Conservation (phyloP, 2,797 vertebrate species). For the Anableps anableps region DNA sequence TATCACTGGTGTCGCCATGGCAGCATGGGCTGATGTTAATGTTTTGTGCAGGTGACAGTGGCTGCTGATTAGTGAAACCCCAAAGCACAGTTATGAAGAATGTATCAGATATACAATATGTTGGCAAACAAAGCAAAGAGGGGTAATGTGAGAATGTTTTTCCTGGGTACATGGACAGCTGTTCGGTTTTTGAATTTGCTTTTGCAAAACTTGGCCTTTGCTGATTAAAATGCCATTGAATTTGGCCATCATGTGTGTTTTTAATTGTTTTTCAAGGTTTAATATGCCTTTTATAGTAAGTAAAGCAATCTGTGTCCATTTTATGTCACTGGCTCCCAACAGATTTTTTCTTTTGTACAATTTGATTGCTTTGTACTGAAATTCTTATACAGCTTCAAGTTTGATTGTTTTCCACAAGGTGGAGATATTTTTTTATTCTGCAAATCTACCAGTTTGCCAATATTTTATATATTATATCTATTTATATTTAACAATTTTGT, state of each 20-base stretch:
- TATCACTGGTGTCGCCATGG: conserved; percentile 56
- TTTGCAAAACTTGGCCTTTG: background rate
- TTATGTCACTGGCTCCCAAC: too few species aligned
- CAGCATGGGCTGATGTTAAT: conserved; percentile 54
- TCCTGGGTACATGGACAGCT: background rate
- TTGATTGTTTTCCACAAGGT: background rate
- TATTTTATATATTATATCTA: background rate
- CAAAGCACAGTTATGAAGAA: conserved; percentile 36
- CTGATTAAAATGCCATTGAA: background rate
- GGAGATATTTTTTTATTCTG: background rate
- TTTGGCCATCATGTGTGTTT: background rate
- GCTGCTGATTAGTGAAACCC: conserved; percentile 33
- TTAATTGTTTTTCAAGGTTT: background rate
- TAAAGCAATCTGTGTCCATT: background rate
- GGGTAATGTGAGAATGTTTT: background rate
- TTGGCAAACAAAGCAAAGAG: background rate
- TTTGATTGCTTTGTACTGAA: too few species aligned
- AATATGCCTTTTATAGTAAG: background rate
- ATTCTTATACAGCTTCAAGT: background rate
- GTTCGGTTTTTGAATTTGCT: background rate
- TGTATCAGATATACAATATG: conserved; percentile 37
- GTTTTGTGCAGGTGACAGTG: conserved; percentile 50
- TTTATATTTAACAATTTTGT: background rate
- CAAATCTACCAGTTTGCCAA: background rate
- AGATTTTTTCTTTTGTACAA: too few species aligned